Evolutionary conservation across 2,888 invertebrate genomes (phyloP), one percentile per base, ranked within the genome.

Genomic region (Dromius quadrimaculatus): DNA sequence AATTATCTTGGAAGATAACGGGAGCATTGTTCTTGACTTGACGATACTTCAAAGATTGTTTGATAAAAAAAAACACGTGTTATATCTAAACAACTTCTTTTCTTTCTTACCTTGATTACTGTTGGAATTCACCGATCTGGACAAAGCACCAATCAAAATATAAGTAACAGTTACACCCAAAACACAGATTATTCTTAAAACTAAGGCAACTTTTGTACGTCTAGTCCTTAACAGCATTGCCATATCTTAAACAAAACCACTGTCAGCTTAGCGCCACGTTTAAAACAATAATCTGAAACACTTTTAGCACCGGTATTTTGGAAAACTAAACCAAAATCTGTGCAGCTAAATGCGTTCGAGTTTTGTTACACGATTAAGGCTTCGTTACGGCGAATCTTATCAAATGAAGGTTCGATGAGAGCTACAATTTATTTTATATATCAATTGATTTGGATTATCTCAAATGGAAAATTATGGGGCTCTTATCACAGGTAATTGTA

Each of bases 211-310:
- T 70, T 54, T 71, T 22, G 73, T 74, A 74, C 77, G 78, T 77
- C 76, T 80, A 79, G 80, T 80, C 79, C 81, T 78, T 73, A 79
- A 75, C 69, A 78, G 73, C 77, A 79, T 79, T 74, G 76, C 79
- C 80, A 81, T 80, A 72, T 72, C 75, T 74, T 74, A 11, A 41
- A 47, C 50, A 13, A 65, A 72, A 47, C 32, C 71, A 73, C 11
- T 54, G 59, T 32, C 47, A 45, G 54, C 28, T 38, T n/a, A 50
- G 15, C 47, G 66, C 57, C 57, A 17, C 17, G 34, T 38, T 65
- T 34, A 54, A 20, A 13, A 54, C 38, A 4, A 36, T 17, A 6
- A 11, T n/a, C n/a, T 19, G 19, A 19, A n/a, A 59, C 59, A 59
- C 17, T 19, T 59, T 36, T 4, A 34, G 4, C 17, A 9, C 34